Evolutionary conservation across 2,113 vertebrate genomes (phyloP).

Genomic region (Otolemur garnettii): DNA sequence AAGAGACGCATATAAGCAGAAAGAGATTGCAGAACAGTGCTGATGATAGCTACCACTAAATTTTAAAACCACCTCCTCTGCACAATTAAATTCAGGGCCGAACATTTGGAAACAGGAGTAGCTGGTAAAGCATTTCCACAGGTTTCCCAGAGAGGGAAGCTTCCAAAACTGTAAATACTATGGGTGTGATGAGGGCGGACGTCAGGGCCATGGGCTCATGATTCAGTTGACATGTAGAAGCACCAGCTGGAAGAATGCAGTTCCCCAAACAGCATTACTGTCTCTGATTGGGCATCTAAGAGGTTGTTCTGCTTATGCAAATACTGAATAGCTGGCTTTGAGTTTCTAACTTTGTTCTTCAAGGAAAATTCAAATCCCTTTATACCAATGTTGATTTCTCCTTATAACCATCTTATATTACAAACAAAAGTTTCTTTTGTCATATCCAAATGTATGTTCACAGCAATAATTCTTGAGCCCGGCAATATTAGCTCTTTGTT

Average conservation of each 20-base stretch:
- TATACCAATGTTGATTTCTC: neutral
- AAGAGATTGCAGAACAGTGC: neutral
- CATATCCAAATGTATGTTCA: neutral
- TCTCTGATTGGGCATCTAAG: conserved; percentile 24
- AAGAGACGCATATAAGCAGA: neutral
- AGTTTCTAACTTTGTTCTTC: neutral
- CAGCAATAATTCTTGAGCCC: neutral
- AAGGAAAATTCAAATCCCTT: neutral
- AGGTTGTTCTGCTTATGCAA: neutral
- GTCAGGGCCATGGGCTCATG: neutral
- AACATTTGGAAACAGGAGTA: neutral
- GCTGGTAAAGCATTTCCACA: neutral
- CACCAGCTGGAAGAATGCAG: neutral
- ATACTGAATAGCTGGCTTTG: neutral
- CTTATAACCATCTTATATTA: accelerated
- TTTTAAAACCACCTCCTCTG: neutral
- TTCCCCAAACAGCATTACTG: neutral
- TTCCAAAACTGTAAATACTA: conserved; percentile 46
- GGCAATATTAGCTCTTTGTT: neutral
- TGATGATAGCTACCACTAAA: neutral
- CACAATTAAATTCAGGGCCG: neutral
- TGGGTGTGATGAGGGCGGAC: conserved; percentile 23
- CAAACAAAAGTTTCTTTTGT: neutral
- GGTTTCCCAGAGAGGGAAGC: neutral
- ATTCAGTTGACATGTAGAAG: neutral